Evolutionary conservation across 2,113 vertebrate genomes (phyloP).

Genomic region (Corapipo altera): DNA sequence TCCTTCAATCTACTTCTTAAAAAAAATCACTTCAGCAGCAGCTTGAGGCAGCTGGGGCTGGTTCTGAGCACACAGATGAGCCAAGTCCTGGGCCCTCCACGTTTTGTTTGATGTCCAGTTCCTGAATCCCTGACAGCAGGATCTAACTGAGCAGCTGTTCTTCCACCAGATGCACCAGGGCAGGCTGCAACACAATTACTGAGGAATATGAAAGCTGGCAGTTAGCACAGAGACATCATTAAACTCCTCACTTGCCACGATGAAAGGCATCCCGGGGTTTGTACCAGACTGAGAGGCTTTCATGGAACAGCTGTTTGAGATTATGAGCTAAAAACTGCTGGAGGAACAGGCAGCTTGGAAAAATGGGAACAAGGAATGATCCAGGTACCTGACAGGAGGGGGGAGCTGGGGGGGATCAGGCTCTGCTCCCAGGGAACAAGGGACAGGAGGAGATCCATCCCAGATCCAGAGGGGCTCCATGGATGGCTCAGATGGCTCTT

Average conservation of each 20-base stretch:
- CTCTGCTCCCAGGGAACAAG: background rate
- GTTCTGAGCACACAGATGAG: background rate
- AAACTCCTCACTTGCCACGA: background rate
- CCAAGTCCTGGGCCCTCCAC: background rate
- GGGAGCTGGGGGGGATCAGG: rapidly evolving
- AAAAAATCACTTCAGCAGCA: background rate
- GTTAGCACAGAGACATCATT: background rate
- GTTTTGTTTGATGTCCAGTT: background rate
- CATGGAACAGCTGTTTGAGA: background rate
- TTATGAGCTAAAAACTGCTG: background rate
- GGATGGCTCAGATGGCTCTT: too few relatives aligned
- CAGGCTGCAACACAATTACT: background rate
- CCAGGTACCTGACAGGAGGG: rapidly evolving
- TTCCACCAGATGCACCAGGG: background rate
- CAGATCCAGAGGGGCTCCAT: too few relatives aligned
- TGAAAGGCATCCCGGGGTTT: background rate
- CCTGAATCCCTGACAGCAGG: background rate
- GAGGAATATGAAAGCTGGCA: background rate
- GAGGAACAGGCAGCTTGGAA: background rate
- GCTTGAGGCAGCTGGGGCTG: background rate
- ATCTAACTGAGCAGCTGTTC: conserved; percentile 24
- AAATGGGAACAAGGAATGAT: background rate
- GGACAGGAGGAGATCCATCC: background rate
- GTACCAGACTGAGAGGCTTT: background rate
- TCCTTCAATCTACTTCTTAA: background rate